Conservation (phyloP, 2,113 vertebrate species). For the Tenrec ecaudatus region DNA sequence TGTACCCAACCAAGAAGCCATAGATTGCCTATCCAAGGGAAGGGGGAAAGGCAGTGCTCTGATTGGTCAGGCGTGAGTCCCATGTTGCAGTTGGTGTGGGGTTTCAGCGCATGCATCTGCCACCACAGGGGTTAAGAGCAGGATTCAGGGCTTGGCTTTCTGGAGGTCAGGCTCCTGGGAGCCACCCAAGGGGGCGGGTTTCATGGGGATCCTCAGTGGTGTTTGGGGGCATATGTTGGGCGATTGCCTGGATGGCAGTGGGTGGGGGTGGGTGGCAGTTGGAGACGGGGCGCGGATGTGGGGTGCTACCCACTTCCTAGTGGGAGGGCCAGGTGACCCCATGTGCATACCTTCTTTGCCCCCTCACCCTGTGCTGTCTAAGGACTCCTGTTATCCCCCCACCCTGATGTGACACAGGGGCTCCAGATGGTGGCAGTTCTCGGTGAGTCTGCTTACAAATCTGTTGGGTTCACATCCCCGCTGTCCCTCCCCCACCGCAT, state of each 20-base stretch:
- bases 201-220: background rate
- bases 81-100: fast-evolving
- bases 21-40: background rate
- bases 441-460: conserved; percentile 87
- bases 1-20: background rate
- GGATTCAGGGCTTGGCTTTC: background rate
- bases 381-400: conserved; percentile 24
- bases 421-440: conserved; percentile 93
- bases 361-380: conserved; percentile 49
- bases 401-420: conserved; percentile 77
- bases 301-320: background rate
- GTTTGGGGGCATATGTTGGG: background rate
- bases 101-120: background rate
- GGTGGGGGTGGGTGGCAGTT: too few relatives aligned
- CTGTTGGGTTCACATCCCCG: conserved; percentile 85
- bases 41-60: background rate
- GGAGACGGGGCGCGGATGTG: background rate
- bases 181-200: background rate
- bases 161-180: background rate
- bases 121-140: too few relatives aligned
- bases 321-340: background rate
- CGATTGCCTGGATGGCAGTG: too few relatives aligned
- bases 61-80: background rate
- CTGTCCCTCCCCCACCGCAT: conserved; percentile 84
- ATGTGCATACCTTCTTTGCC: background rate